Evolutionary conservation across 2,888 invertebrate genomes (phyloP).

Genomic region (Drepana falcataria): DNA sequence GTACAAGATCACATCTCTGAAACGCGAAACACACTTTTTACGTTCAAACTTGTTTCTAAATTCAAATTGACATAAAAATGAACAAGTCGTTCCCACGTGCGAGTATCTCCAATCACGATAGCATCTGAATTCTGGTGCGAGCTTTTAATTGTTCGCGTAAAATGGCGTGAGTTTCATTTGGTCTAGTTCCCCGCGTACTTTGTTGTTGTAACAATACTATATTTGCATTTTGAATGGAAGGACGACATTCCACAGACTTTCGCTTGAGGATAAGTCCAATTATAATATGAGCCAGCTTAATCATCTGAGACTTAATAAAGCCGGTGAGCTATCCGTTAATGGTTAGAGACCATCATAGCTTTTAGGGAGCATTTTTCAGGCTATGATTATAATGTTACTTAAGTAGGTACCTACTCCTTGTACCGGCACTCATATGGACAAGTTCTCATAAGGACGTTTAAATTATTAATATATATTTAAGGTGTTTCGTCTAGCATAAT

Average conservation of each 20-base stretch:
- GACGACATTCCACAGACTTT: slow-evolving; percentile 15
- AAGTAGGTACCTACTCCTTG: no score
- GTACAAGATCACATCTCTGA: slow-evolving; percentile 38
- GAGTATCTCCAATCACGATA: slow-evolving; percentile 24
- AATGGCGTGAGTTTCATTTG: slow-evolving; percentile 34
- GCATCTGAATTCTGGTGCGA: slow-evolving; percentile 34
- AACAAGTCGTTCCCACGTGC: slow-evolving; percentile 48
- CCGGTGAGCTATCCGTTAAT: no score
- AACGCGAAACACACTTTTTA: slow-evolving; percentile 23
- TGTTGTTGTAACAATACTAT: slow-evolving; percentile 30
- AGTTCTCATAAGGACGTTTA: no score
- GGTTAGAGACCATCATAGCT: no score
- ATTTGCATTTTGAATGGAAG: slow-evolving; percentile 8
- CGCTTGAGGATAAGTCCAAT: slow-evolving; percentile 2
- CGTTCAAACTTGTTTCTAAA: slow-evolving; percentile 43
- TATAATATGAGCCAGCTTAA: no score
- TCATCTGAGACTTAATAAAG: no score
- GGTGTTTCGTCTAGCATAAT: no score
- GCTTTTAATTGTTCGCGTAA: slow-evolving; percentile 45
- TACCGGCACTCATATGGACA: no score
- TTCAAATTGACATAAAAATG: slow-evolving; percentile 52
- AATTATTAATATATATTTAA: no score
- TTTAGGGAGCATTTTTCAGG: no score
- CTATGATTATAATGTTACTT: no score
- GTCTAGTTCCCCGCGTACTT: slow-evolving; percentile 39